These are phyloP conservation scores for Lutra lutra DNA, from an alignment of 2,797 vertebrate genomes.

Conservation along the genomic window DNA sequence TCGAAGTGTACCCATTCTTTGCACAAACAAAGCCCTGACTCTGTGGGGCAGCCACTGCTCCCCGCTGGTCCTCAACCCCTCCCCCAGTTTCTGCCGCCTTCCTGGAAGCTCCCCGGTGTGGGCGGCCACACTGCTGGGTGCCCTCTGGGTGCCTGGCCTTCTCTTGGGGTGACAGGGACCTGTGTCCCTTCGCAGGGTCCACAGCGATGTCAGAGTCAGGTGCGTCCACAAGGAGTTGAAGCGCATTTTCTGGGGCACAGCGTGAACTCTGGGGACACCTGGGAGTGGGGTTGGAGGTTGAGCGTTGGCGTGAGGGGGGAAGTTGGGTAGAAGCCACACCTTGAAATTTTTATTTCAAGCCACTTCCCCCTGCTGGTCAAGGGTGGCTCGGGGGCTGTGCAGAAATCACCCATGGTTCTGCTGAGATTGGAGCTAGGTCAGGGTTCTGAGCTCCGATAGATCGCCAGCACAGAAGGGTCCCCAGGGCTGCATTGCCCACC, in stretches of 20 bases:
- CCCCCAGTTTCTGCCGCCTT: neutral
- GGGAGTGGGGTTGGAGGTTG: fast-evolving
- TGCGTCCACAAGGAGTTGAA: neutral
- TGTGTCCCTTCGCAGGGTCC: neutral
- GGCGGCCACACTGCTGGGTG: fast-evolving
- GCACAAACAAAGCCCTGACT: fast-evolving
- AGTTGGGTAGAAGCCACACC: neutral
- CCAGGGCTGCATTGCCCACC: fast-evolving
- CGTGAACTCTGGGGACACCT: neutral
- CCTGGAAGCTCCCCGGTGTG: fast-evolving
- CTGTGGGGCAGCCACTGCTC: fast-evolving
- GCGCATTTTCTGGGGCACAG: neutral
- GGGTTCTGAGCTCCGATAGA: neutral
- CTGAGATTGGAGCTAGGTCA: neutral
- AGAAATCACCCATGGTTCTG: neutral
- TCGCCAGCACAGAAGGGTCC: neutral
- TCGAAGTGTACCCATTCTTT: neutral
- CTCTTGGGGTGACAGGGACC: neutral
- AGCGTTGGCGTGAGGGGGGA: neutral
- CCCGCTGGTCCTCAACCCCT: neutral
- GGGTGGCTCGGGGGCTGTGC: neutral
- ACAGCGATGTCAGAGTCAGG: neutral
- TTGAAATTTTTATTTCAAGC: neutral
- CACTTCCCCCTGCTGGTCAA: neutral
- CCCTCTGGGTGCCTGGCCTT: neutral